Evolutionary conservation across 2,888 invertebrate species (phyloP).

Genomic region (Lordiphosa fenestrarum): DNA sequence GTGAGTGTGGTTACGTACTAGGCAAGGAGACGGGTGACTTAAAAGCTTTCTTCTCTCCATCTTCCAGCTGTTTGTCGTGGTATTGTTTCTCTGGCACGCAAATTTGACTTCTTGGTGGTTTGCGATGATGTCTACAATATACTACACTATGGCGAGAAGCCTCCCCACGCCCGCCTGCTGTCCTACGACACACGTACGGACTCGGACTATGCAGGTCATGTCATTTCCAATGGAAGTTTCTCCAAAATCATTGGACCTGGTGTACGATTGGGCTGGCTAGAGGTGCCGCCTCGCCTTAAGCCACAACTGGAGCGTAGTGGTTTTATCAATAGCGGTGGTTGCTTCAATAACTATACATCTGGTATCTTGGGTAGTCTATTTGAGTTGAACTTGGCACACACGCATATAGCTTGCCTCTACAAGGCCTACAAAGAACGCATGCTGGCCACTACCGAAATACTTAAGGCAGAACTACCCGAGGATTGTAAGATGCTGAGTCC

Average conservation of each 20-base stretch:
- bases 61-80: slow-evolving; percentile 78
- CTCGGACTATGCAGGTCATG: slow-evolving; percentile 81
- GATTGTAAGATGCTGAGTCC: slow-evolving; percentile 80
- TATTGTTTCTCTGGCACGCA: slow-evolving; percentile 80
- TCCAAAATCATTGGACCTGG: slow-evolving; percentile 85
- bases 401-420: slow-evolving; percentile 79
- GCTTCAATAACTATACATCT: slow-evolving; percentile 83
- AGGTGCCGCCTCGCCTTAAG: slow-evolving; percentile 81
- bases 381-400: slow-evolving; percentile 81
- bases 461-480: slow-evolving; percentile 80
- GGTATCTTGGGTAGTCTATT: slow-evolving; percentile 82
- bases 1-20: slow-evolving; percentile 66
- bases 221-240: slow-evolving; percentile 85
- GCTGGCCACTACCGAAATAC: slow-evolving; percentile 78
- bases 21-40: no score
- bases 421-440: slow-evolving; percentile 81
- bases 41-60: neutral
- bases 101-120: slow-evolving; percentile 80
- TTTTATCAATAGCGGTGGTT: slow-evolving; percentile 82
- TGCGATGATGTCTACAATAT: slow-evolving; percentile 86
- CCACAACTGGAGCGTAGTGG: slow-evolving; percentile 80
- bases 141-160: slow-evolving; percentile 80
- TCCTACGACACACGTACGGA: slow-evolving; percentile 81
- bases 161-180: slow-evolving; percentile 81
- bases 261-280: slow-evolving; percentile 85